These are phyloP conservation scores for Perca schrenkii DNA, from an alignment of 2,113 vertebrate species.

Conservation along the genomic window DNA sequence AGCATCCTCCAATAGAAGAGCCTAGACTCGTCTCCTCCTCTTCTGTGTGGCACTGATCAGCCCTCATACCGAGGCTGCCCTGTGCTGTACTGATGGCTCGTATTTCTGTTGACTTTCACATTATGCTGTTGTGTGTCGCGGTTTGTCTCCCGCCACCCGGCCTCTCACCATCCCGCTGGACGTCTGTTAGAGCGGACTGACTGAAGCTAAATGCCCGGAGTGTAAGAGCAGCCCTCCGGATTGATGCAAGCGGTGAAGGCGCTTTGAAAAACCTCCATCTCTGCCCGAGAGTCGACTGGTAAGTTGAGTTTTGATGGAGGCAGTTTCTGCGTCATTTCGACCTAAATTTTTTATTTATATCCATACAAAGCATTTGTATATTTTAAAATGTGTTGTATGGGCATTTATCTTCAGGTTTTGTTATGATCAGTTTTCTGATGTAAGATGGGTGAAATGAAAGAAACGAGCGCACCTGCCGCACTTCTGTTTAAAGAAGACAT, in stretches of 20 bases:
- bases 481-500: not conserved
- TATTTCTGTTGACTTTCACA: constrained; percentile 47
- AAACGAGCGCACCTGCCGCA: constrained; percentile 24
- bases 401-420: not conserved
- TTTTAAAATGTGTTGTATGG: not conserved
- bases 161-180: constrained; percentile 18
- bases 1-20: no score
- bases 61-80: constrained; percentile 50
- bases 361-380: not conserved
- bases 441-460: constrained; percentile 13
- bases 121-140: constrained; percentile 41
- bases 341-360: not conserved
- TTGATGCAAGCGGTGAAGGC: constrained; percentile 37
- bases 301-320: constrained; percentile 67
- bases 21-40: no score
- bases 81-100: constrained; percentile 50
- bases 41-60: constrained; percentile 53
- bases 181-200: constrained; percentile 27
- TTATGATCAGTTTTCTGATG: constrained; percentile 4
- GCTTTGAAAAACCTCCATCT: constrained; percentile 58
- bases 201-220: constrained; percentile 35
- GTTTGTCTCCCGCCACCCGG: constrained; percentile 5
- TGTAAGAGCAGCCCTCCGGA: constrained; percentile 36
- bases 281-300: constrained; percentile 66
- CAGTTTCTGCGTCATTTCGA: constrained; percentile 5